Base-by-base conservation (phyloP, 1,140 invertebrate species). In the Odontomachus brunneus region DNA sequence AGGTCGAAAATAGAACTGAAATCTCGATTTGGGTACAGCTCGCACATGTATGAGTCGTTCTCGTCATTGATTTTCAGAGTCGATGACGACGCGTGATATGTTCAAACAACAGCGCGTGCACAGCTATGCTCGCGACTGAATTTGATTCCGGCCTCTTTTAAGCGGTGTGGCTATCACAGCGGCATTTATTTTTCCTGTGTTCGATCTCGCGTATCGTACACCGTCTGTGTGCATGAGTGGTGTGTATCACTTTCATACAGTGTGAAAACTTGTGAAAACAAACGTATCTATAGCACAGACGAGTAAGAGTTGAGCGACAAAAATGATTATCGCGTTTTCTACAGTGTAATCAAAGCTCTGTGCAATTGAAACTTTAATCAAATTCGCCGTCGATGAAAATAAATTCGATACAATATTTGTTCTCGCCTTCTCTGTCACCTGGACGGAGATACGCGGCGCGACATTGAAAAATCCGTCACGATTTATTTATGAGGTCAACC, bases 401-500 rank as follows among this genome's bases (percentile, higher is more conserved):
- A 69, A 78, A 63, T 51, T 33, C 22, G 26, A 4, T 51, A 17
- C 19, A 44, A 51, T 33, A 22, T 67, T 38, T 55, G 22, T n/a
- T 57, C 12, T 67, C 24, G 19, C 38, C 38, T 11, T 44, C 38
- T 67, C 33, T 55, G 15, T 24, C 55, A 11, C 55, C 24, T n/a
- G 11, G 2, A 4, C 24, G 15, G 17, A 55, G 17, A 11, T 48
- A 29, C 19, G 12, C 2, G 3, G 15, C 17, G 33, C 7, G 19
- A 49, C 12, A 7, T 26, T 24, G 55, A 44, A 38, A 62, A 24
- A 22, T 63, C 17, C 24, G 19, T n/a, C 26, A 49, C 24, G n/a
- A 75, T 85, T 85, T 65, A 84, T 83, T 85, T 66, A 59, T 63
- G 15, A 49, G 53, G 33, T 85, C 71, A 83, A n/a, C 38, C 38